Evolutionary conservation across 2,113 vertebrate genomes (phyloP).

Genomic region (Rousettus leschenaultii): DNA sequence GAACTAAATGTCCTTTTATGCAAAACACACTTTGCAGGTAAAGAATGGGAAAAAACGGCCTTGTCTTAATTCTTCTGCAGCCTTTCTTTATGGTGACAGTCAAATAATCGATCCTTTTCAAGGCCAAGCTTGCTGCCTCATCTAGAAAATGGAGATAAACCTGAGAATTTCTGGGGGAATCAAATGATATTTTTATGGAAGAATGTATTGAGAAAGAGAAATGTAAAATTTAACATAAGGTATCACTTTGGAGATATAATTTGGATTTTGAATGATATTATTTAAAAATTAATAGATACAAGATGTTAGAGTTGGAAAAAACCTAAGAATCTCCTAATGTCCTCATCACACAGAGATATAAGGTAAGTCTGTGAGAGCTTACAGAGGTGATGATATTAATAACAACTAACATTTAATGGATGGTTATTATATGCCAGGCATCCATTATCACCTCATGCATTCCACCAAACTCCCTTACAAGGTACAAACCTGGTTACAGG

Average conservation of each 20-base stretch:
- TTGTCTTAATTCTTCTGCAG: neutral
- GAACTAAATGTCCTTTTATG: constrained; percentile 62
- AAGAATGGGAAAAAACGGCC: constrained; percentile 1
- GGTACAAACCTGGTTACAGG: neutral
- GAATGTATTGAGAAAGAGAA: constrained; percentile 3
- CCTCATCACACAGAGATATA: neutral
- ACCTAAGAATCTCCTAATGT: neutral
- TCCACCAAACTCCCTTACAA: neutral
- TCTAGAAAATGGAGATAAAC: constrained; percentile 27
- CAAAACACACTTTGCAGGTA: constrained; percentile 57
- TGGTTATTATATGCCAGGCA: neutral
- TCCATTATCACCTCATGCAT: neutral
- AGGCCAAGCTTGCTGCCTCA: neutral
- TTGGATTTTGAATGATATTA: constrained; percentile 35
- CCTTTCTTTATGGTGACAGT: neutral
- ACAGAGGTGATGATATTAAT: neutral
- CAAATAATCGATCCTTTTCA: neutral
- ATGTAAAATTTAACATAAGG: neutral
- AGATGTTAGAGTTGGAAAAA: neutral
- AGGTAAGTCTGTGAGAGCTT: neutral
- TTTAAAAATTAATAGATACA: constrained; percentile 22
- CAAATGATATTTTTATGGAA: constrained; percentile 12
- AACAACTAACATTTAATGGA: neutral
- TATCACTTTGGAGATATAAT: neutral
- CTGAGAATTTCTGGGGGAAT: constrained; percentile 8